Evolutionary conservation across 2,888 invertebrate genomes (phyloP).

Genomic region (Synanthedon andrenaeformis): DNA sequence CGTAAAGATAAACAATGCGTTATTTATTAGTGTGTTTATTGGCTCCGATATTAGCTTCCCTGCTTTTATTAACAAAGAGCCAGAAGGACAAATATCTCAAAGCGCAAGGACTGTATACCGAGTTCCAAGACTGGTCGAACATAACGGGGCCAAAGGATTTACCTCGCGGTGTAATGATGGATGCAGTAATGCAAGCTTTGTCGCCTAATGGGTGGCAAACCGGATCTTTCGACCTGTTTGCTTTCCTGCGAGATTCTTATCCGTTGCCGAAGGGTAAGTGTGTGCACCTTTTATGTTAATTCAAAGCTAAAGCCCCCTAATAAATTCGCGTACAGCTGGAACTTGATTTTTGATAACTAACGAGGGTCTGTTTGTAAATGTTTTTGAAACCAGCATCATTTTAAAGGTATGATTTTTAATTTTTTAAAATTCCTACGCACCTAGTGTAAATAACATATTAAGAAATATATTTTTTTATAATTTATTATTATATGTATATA

Average conservation of each 20-base stretch:
- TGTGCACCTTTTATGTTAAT: neutral
- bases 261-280: constrained; percentile 8
- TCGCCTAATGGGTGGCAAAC: neutral
- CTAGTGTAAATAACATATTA: too few species aligned
- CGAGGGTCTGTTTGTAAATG: too few species aligned
- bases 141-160: constrained; percentile 3
- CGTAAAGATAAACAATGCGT: neutral
- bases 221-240: constrained; percentile 5
- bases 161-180: constrained; percentile 7
- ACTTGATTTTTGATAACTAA: too few species aligned
- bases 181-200: constrained; percentile 4
- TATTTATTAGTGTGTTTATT: neutral
- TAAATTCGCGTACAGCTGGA: too few species aligned
- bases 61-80: constrained; percentile 1
- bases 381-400: too few species aligned
- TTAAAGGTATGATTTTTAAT: too few species aligned
- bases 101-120: constrained; percentile 4
- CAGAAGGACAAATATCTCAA: constrained; percentile 3
- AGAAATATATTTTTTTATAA: too few species aligned
- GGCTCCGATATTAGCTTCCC: neutral
- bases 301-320: too few species aligned
- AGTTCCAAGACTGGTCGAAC: constrained; percentile 3
- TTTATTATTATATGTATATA: too few species aligned
- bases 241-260: constrained; percentile 8
- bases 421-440: too few species aligned